phyloP scores from a whole-genome alignment of 2,797 vertebrate species.

The Ctenochaetus hawaiiensis region DNA sequence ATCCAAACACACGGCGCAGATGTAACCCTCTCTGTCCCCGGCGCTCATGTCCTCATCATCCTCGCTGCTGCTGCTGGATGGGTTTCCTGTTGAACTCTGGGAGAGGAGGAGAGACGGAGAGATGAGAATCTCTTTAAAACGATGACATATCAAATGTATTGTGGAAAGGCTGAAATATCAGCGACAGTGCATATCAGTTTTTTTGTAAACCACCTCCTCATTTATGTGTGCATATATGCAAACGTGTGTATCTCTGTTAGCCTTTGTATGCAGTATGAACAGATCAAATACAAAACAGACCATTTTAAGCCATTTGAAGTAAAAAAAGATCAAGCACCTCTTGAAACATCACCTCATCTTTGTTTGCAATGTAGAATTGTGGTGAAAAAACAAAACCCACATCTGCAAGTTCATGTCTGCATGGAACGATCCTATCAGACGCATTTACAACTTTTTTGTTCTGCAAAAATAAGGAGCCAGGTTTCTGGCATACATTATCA shows the following conservation, averaged over 20 bases:
- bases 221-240: neutral
- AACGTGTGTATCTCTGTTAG: neutral
- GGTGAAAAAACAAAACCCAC: neutral
- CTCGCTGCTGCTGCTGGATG: conserved; percentile 82
- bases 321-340: neutral
- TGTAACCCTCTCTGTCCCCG: conserved; percentile 89
- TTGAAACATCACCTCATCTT: neutral
- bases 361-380: neutral
- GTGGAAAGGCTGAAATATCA: neutral
- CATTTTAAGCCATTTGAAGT: neutral
- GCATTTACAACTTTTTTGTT: neutral
- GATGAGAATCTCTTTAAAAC: neutral
- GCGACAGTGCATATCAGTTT: neutral
- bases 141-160: neutral
- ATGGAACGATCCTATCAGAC: neutral
- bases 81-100: conserved; percentile 87
- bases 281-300: too few relatives aligned
- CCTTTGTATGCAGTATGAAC: neutral
- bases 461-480: neutral
- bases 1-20: conserved; percentile 95
- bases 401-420: neutral
- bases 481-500: conserved; percentile 24
- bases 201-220: neutral
- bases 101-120: neutral
- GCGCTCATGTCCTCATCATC: conserved; percentile 78